Evolutionary conservation across 64 coral and sea anemone genomes (phyloP).

Genomic region (Orbicella faveolata): DNA sequence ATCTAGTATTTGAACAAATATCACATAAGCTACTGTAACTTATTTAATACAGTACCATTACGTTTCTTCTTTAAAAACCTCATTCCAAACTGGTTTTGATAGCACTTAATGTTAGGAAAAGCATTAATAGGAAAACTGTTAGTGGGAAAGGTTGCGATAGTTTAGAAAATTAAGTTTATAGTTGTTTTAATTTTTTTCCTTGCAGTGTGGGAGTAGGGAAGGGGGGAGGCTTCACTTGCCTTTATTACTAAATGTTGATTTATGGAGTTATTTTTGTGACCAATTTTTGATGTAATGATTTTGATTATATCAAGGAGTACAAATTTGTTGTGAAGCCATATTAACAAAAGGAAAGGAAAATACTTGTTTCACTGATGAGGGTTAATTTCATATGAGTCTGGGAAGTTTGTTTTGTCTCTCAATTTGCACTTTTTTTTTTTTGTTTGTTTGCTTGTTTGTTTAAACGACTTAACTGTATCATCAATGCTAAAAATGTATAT

Average conservation of each 20-base stretch:
- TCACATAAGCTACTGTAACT: too few species aligned
- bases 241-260: neutral
- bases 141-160: too few species aligned
- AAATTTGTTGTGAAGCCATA: neutral
- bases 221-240: neutral
- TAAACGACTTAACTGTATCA: neutral
- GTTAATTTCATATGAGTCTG: neutral
- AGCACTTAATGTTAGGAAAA: too few species aligned
- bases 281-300: neutral
- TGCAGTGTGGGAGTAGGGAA: too few species aligned
- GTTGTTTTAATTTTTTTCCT: too few species aligned
- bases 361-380: neutral
- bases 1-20: too few species aligned
- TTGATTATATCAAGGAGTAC: neutral
- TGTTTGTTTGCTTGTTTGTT: neutral
- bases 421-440: neutral
- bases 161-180: too few species aligned
- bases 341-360: neutral
- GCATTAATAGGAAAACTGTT: too few species aligned
- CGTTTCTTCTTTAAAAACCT: too few species aligned
- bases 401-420: too few species aligned
- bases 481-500: constrained; percentile 1
- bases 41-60: too few species aligned
- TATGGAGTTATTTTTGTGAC: neutral
- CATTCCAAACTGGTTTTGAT: too few species aligned